phyloP scores from a whole-genome alignment of 2,888 invertebrate species.

The Actias luna region DNA sequence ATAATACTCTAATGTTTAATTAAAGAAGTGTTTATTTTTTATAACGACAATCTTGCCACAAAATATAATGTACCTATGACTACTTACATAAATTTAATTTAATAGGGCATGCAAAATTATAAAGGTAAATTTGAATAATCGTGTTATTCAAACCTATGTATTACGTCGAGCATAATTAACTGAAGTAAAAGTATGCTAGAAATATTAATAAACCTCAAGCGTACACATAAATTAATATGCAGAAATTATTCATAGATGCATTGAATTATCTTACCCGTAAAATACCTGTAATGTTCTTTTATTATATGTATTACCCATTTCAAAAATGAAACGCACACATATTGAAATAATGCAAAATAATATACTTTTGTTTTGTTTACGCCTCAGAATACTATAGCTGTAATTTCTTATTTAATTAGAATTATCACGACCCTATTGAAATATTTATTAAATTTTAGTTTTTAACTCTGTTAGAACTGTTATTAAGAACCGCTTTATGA shows the following conservation, averaged over 20 bases:
- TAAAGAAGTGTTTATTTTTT: constrained; percentile 5
- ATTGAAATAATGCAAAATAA: not conserved
- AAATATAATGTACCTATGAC: constrained; percentile 25
- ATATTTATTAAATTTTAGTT: not conserved
- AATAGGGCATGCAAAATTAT: constrained; percentile 11
- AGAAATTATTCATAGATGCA: not conserved
- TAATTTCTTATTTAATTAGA: not conserved
- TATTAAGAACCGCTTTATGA: not conserved
- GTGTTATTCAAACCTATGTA: not conserved
- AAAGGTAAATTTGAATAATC: not conserved
- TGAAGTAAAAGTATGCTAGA: not conserved
- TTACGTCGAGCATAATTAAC: not conserved
- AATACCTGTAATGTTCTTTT: not conserved
- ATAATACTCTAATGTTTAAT: not conserved
- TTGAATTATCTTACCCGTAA: not conserved
- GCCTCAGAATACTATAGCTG: not conserved
- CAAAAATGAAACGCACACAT: not conserved
- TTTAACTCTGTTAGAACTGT: too few species aligned
- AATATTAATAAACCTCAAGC: not conserved
- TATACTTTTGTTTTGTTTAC: not conserved
- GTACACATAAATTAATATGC: not conserved
- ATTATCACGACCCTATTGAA: not conserved
- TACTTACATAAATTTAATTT: constrained; percentile 14
- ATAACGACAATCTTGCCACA: constrained; percentile 20
- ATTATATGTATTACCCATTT: not conserved